Evolutionary conservation across 2,888 invertebrate genomes (phyloP), one percentile per base, ranked within the genome.

Genomic region (Octodonta nipae): DNA sequence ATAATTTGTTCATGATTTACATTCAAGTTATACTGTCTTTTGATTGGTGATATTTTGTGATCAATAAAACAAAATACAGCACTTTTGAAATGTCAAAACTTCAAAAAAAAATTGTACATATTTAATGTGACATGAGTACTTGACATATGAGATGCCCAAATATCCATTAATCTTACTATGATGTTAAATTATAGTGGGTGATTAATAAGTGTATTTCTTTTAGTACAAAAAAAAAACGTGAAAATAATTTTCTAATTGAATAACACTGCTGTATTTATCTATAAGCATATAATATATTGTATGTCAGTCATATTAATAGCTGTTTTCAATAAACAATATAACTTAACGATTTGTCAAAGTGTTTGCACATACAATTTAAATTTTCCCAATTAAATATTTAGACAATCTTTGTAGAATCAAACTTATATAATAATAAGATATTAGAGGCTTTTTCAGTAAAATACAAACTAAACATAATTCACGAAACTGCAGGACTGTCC

Each of bases 181-280:
- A n/a, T n/a, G n/a, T n/a, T n/a, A n/a, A n/a, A n/a, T n/a, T n/a
- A n/a, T n/a, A 40, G 35, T 38, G 40, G 40, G 42, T 41, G 43
- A 42, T 45, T 43, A 45, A 45, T 47, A 40, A 44, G 40, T 44
- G 44, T 46, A 45, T 48, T 45, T 45, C 35, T 35, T 47, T 46
- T 44, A 49, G 51, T 52, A 52, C 50, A 49, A 50, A 49, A 43
- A 42, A 41, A 42, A 30, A 35, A 33, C 36, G 37, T 31, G 32
- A 36, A 36, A 32, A 33, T 28, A 15, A 26, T 11, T 26, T 40
- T 38, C 34, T 42, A 35, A 41, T 33, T 32, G 32, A 41, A 46
- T 48, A 48, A 47, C 46, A 47, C 41, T 43, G 47, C 46, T 49
- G 47, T 49, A 35, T 50, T 51, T 48, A 45, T 38, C 41, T 44